Percentiles rank a stretch among this genome's conserved stretches.
Evolutionary conservation across 2,113 vertebrate species (phyloP).

Genomic region (Chunga burmeisteri): DNA sequence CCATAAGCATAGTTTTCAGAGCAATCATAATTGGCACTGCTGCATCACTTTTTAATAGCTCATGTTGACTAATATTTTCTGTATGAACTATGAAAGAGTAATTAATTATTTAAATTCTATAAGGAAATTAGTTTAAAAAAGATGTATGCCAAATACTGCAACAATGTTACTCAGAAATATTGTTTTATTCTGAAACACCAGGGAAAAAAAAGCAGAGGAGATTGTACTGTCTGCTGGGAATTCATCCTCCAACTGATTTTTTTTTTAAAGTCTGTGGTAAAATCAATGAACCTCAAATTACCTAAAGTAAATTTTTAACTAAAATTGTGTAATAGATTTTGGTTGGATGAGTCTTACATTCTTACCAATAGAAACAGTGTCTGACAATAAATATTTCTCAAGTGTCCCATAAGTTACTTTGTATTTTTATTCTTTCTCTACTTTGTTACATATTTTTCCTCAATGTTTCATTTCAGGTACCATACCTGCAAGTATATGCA

Average conservation of each 20-base stretch:
- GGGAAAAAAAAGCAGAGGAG: neutral
- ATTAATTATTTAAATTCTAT: neutral
- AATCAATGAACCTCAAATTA: neutral
- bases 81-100: neutral
- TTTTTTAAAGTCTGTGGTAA: neutral
- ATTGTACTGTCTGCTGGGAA: neutral
- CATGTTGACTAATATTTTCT: neutral
- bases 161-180: neutral
- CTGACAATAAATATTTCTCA: neutral
- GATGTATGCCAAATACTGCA: neutral
- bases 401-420: neutral
- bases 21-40: neutral
- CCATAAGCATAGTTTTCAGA: neutral
- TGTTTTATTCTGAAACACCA: neutral
- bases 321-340: neutral
- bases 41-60: neutral
- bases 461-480: neutral
- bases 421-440: neutral
- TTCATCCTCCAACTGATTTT: neutral
- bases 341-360: neutral
- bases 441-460: neutral
- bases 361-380: fast-evolving
- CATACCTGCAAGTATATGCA: neutral
- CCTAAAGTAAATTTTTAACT: neutral
- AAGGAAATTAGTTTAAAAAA: neutral